Percentiles rank a stretch among this genome's conserved stretches.
Evolutionary conservation across 2,797 vertebrate species (phyloP).

Genomic region (Scleropages formosus): DNA sequence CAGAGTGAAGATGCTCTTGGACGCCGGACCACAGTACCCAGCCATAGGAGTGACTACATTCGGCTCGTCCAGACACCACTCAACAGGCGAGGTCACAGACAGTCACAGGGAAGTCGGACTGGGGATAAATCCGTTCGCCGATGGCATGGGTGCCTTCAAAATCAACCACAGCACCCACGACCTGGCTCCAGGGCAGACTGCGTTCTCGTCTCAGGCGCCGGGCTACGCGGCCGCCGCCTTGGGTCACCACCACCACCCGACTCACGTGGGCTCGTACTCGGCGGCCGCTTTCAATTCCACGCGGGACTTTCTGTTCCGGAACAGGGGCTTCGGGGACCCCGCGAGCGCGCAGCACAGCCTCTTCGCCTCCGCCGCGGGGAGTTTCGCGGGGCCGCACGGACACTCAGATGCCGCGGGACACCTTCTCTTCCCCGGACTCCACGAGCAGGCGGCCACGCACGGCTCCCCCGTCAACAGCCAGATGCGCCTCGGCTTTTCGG

Average conservation of each 20-base stretch:
- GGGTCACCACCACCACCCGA: constrained; percentile 92
- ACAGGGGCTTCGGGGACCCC: constrained; percentile 94
- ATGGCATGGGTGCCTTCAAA: constrained; percentile 99
- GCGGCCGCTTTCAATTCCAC: constrained; percentile 97
- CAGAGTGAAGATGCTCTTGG: constrained; percentile 96
- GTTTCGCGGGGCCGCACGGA: constrained; percentile 89
- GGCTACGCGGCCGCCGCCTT: constrained; percentile 92
- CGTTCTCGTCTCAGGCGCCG: constrained; percentile 94
- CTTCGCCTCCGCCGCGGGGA: constrained; percentile 81
- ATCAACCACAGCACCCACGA: constrained; percentile 97
- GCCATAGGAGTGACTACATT: constrained; percentile 99
- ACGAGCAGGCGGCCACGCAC: constrained; percentile 91
- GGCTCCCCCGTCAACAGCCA: constrained; percentile 95
- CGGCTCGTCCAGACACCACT: constrained; percentile 96
- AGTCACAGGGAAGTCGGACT: constrained; percentile 96
- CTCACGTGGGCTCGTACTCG: constrained; percentile 95
- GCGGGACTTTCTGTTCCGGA: constrained; percentile 98
- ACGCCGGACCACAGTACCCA: constrained; percentile 98
- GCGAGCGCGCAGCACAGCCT: constrained; percentile 86
- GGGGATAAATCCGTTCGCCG: constrained; percentile 98
- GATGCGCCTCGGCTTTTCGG: constrained; percentile 97
- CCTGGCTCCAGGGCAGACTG: constrained; percentile 90
- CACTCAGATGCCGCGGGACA: constrained; percentile 93
- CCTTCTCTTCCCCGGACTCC: constrained; percentile 95
- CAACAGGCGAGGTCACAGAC: constrained; percentile 94